These are phyloP conservation scores for Bacillus rossius DNA, from an alignment of 1,140 invertebrate genomes.

Conservation along the genomic window DNA sequence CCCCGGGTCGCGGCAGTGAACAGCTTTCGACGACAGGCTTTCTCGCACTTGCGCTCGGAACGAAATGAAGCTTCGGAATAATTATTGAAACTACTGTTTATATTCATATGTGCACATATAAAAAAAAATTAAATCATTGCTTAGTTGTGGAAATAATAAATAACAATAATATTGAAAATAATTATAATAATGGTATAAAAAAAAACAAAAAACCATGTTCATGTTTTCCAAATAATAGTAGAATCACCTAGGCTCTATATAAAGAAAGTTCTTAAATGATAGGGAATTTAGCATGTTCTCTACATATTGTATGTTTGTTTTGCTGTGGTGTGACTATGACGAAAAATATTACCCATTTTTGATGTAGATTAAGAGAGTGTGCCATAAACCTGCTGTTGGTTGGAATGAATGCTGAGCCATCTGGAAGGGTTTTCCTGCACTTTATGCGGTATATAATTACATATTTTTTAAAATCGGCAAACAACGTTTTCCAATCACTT, in stretches of 20 bases:
- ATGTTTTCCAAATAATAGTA: slow-evolving; percentile 13
- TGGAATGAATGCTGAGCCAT: slow-evolving; percentile 1
- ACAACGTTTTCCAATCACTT: too few relatives aligned
- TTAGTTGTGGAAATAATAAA: slow-evolving; percentile 14
- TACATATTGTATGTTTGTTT: slow-evolving; percentile 14
- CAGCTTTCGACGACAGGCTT: too few relatives aligned
- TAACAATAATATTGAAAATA: slow-evolving; percentile 13
- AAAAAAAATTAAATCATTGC: slow-evolving; percentile 10
- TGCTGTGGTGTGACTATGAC: slow-evolving; percentile 7
- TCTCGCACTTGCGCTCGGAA: too few relatives aligned
- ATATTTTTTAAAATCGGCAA: too few relatives aligned
- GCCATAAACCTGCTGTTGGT: background rate
- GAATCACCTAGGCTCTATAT: background rate
- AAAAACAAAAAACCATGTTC: slow-evolving; percentile 6
- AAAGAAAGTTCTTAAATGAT: slow-evolving; percentile 8
- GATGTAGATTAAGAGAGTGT: slow-evolving; percentile 9
- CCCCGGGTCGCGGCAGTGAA: too few relatives aligned
- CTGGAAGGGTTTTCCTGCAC: background rate
- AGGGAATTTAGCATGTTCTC: slow-evolving; percentile 11
- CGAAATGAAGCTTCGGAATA: background rate
- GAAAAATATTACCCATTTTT: slow-evolving; percentile 10
- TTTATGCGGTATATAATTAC: too few relatives aligned
- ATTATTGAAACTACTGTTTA: slow-evolving; percentile 10
- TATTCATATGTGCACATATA: slow-evolving; percentile 9
- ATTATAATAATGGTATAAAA: slow-evolving; percentile 9